These are phyloP conservation scores for Cairina moschata DNA, from an alignment of 2,113 vertebrate genomes.

Conservation along the genomic window DNA sequence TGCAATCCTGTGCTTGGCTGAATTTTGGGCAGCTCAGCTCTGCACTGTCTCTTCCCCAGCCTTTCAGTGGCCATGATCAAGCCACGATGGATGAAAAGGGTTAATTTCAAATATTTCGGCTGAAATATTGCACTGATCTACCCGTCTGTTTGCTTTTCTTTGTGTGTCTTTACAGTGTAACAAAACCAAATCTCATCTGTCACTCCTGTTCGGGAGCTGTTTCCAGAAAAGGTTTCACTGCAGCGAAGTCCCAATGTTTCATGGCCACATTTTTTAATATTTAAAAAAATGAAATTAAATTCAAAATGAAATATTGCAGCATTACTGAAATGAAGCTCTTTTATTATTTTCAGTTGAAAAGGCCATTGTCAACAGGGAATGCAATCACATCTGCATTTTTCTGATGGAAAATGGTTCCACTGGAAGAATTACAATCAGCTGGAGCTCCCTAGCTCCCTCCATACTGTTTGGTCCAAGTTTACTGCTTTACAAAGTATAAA, in stretches of 20 bases:
- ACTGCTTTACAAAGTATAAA: not conserved
- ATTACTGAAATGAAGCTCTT: not conserved
- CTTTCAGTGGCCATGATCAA: not conserved
- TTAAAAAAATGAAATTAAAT: slow-evolving; percentile 2
- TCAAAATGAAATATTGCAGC: not conserved
- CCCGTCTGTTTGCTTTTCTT: not conserved
- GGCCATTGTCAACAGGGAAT: not conserved
- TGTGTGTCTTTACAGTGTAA: not conserved
- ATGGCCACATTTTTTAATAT: not conserved
- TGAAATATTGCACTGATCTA: not conserved
- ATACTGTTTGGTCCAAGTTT: not conserved
- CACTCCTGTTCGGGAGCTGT: not conserved
- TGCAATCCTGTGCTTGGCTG: not conserved
- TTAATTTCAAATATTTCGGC: not conserved
- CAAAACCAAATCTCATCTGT: not conserved
- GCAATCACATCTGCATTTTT: slow-evolving; percentile 27
- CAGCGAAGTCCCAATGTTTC: not conserved
- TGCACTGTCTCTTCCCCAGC: not conserved
- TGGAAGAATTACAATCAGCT: slow-evolving; percentile 1
- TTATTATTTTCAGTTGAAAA: slow-evolving; percentile 1
- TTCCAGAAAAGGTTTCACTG: not conserved
- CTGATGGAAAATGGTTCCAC: not conserved
- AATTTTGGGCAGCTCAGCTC: not conserved
- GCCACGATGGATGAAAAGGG: not conserved
- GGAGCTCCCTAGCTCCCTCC: not conserved